Evolutionary conservation across 2,113 vertebrate genomes (phyloP), one percentile per base, ranked within the genome.

Genomic region (Orthonyx spaldingii): DNA sequence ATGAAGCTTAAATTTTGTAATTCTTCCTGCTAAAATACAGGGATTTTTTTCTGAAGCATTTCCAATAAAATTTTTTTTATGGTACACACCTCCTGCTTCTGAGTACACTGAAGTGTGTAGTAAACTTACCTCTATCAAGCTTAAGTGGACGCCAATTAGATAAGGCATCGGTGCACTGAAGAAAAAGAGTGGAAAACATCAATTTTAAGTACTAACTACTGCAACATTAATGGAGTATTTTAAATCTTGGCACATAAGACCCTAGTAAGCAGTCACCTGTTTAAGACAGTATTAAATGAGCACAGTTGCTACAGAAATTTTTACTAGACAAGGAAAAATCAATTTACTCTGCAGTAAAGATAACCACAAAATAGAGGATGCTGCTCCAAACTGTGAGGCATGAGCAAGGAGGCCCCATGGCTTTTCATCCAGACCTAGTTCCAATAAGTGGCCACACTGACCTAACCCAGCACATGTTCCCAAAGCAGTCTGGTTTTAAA

Each of bases 121-220:
- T 10, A 66, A 71, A 77, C 99, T 95, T 98, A 99, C 99, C 98
- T 99, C 99, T 84, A 99, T 98, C 91, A 99, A 98, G 97, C 99
- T 99, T 79, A 99, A 98, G 97, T 99, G 99, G 97, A 99, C 98
- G 39, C 99, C 99, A 96, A 99, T 98, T 89, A 99, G 97, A 97
- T 99, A 99, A 84, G 99, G 99, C 99, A 99, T 99, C 2, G 99
- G 99, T 65, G 99, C 99, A 97, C 99, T 99, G 97, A 94, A 97
- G 94, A 64, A 69, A 93, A 47, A 84, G 68, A 93, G 46, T 69
- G 17, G 22, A 94, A 86, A 50, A 87, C 30, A 72, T 20, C 11
- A 55, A 50, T 6, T 60, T 57, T 87, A n/a, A n/a, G n/a, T n/a
- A n/a, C n/a, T 41, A 84, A 84, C 33, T 66, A 69, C 15, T 4